phyloP scores from a whole-genome alignment of 2,113 vertebrate species.

The Thunnus thynnus region DNA sequence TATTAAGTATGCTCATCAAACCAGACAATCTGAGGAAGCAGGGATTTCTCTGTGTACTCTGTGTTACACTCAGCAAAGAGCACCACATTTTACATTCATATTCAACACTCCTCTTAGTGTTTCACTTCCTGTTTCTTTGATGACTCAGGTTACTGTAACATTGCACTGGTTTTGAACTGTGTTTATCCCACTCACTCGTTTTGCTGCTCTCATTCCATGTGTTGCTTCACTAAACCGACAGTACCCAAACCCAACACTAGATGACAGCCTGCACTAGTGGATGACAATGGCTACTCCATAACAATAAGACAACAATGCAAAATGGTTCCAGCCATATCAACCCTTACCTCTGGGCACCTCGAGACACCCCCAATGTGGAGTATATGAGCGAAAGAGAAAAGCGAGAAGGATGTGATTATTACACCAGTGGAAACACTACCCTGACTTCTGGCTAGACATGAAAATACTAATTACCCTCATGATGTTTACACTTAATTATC shows the following conservation, averaged over 20 bases:
- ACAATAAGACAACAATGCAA: slow-evolving; percentile 71
- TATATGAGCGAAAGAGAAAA: neutral
- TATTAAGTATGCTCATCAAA: slow-evolving; percentile 21
- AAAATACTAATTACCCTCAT: neutral
- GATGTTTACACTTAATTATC: neutral
- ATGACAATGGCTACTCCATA: slow-evolving; percentile 25
- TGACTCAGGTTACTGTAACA: neutral
- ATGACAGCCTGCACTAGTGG: slow-evolving; percentile 48
- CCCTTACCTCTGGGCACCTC: slow-evolving; percentile 52
- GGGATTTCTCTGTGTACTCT: neutral
- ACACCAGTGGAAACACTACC: neutral
- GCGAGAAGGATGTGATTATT: neutral
- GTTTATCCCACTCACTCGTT: neutral
- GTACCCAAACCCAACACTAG: slow-evolving; percentile 64
- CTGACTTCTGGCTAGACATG: neutral
- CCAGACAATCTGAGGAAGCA: slow-evolving; percentile 14
- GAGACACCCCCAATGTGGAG: slow-evolving; percentile 13
- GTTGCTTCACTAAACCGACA: slow-evolving; percentile 20
- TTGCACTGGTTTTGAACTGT: neutral
- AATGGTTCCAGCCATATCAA: slow-evolving; percentile 73
- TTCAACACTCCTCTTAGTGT: neutral
- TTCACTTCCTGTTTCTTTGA: neutral
- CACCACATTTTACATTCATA: neutral
- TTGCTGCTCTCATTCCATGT: neutral
- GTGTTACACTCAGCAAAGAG: no score